Base-by-base conservation (phyloP, 2,797 vertebrate genomes). In the Myiotriccus ornatus region DNA sequence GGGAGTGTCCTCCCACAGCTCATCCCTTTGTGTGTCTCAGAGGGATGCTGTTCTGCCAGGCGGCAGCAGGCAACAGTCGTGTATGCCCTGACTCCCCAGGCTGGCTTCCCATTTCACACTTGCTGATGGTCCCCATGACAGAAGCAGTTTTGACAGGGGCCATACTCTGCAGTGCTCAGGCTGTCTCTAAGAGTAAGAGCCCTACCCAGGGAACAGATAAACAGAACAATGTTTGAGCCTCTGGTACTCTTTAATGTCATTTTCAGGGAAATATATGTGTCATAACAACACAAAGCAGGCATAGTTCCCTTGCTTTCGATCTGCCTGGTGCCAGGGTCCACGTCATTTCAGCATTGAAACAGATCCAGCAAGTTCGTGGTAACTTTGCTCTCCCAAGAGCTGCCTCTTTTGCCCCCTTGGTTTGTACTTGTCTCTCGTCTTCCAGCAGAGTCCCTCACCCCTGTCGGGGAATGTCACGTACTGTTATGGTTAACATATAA, bases 281-380 rank as follows among this genome's bases (percentile, higher is more conserved):
- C 97, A 97, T 95, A 97, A 97, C 92, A 97, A 97, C 93, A 97
- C 49, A 95, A 94, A 94, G 88, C 97, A 97, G 96, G 88, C 74
- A 83, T 27, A 92, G 76, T 85, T 95, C 81, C 57, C 27, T 82
- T 62, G 87, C 83, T 81, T 90, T 90, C 11, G 0, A 76, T 92
- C 88, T 64, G 79, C 44, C 49, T 85, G 56, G 76, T 96, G 93
- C 95, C 94, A 91, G 77, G 71, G 37, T 74, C 62, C 37, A 81
- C 39, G 24, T 95, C 88, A 94, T 91, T 92, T 85, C 89, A 91
- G 44, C 65, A 81, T 25, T 87, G 80, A 90, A 94, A 84, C 37
- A 89, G 68, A 90, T 75, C 80, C 82, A 94, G 46, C 62, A 68
- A 95, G 52, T 68, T 70, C 21, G 1, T 65, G 46, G 68, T 64